Conservation (phyloP, 1,140 invertebrate species). For the Coenobita brevimanus region DNA sequence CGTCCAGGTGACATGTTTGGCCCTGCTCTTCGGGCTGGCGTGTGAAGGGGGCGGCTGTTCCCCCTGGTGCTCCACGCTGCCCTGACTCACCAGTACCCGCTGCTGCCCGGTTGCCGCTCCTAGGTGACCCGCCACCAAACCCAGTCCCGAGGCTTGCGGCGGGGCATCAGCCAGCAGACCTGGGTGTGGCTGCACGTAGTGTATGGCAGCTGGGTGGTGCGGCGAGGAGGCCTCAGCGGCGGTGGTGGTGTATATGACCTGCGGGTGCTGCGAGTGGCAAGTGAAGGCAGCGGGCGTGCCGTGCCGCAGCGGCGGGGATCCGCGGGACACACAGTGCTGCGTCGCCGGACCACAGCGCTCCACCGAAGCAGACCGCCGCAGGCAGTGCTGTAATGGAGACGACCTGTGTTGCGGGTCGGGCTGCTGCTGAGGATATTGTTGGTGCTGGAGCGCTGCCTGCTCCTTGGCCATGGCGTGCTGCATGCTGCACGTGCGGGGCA, state of each 20-base stretch:
- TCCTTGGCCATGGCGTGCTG: constrained; percentile 11
- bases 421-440: neutral
- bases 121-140: constrained; percentile 19
- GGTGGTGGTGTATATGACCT: constrained; percentile 46
- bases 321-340: constrained; percentile 21
- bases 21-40: constrained; percentile 49
- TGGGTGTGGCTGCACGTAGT: constrained; percentile 50
- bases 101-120: neutral
- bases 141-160: neutral
- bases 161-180: constrained; percentile 8
- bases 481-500: neutral
- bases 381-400: constrained; percentile 34
- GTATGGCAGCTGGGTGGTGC: constrained; percentile 14
- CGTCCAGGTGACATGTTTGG: constrained; percentile 54
- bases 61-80: neutral
- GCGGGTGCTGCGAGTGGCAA: neutral
- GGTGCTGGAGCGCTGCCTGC: neutral
- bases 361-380: constrained; percentile 36
- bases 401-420: constrained; percentile 4
- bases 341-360: neutral
- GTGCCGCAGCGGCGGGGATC: constrained; percentile 12
- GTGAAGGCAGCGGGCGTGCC: constrained; percentile 36
- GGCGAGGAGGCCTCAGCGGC: constrained; percentile 13
- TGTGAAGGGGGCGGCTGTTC: constrained; percentile 7
- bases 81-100: constrained; percentile 7